Evolutionary conservation across 1,140 invertebrate species (phyloP), one percentile per base, ranked within the genome.

Genomic region (Drepana arcuata): DNA sequence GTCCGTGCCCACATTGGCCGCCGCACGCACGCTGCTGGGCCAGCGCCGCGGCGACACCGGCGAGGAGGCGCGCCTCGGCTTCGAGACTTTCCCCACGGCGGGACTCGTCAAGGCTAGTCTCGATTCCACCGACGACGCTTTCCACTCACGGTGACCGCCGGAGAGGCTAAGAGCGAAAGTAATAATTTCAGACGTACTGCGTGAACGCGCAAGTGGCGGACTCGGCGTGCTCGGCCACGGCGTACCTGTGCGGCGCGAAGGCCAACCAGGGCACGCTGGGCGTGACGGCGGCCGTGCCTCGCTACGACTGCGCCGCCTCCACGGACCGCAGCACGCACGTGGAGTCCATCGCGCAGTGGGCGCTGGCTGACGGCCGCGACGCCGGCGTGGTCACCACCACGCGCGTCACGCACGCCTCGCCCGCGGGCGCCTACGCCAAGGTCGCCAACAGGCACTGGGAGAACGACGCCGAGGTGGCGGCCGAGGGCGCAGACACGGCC

Each of bases 161-260:
- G n/a, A n/a, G n/a, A n/a, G n/a, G n/a, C n/a, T n/a, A n/a, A n/a
- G n/a, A n/a, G n/a, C n/a, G n/a, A n/a, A n/a, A n/a, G n/a, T n/a
- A n/a, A n/a, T n/a, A n/a, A n/a, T n/a, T n/a, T n/a, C 46, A 94
- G 91, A 94, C 93, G 0, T 95, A 94, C 71, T 93, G 90, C 63
- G 83, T 91, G 6, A 86, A 94, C 70, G 84, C 84, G 1, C 91
- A 93, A 84, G 85, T 90, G 4, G 85, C 93, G 0, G 93, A 95
- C 66, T 93, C 92, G 0, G 93, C 93, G 0, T 93, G 89, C 37
- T 89, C 92, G 0, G 71, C 86, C 3, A 96, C 94, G 0, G 93
- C 94, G 0, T 93, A 93, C 47, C 71, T 96, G 13, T 85, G 88
- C 12, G 95, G 95, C 1, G 89, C 94, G 0, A 97, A 97, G 69